Percentiles rank a stretch among this genome's conserved stretches.
phyloP scores from a whole-genome alignment of 2,888 invertebrate species.

The Hemithea aestivaria region DNA sequence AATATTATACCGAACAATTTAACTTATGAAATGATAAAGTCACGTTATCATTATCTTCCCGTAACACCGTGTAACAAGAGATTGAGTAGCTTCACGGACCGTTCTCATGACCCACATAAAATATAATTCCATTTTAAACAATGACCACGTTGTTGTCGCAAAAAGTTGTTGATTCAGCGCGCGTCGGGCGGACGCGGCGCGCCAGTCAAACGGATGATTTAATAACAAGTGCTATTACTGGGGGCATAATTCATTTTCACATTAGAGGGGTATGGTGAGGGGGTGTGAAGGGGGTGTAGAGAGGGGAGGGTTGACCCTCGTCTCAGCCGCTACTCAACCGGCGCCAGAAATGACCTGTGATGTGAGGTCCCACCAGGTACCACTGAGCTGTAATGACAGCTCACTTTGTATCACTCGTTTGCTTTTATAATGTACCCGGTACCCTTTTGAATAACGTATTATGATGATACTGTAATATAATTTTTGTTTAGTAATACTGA shows the following conservation, averaged over 20 bases:
- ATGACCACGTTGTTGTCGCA: constrained; percentile 10
- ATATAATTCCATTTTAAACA: constrained; percentile 16
- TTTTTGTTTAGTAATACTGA: no score
- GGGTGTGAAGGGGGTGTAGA: constrained; percentile 8
- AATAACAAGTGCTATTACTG: constrained; percentile 51
- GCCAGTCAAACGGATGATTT: constrained; percentile 37
- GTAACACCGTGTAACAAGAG: not conserved
- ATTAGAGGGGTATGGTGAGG: constrained; percentile 36
- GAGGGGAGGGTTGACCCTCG: constrained; percentile 20
- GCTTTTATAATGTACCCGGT: no score
- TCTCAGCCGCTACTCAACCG: constrained; percentile 30
- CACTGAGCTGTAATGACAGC: no score
- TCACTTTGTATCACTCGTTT: not conserved
- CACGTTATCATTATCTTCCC: no score
- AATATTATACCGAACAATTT: no score
- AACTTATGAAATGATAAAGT: no score
- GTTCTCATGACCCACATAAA: constrained; percentile 4
- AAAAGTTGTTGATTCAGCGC: constrained; percentile 20
- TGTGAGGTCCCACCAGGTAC: constrained; percentile 3
- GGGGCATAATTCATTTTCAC: constrained; percentile 56
- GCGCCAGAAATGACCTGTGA: constrained; percentile 20
- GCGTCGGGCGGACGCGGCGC: constrained; percentile 1
- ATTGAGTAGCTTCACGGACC: constrained; percentile 1
- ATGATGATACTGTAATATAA: no score
- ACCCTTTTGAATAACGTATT: no score